Evolutionary conservation across 2,113 vertebrate genomes (phyloP).

Genomic region (Entelurus aequoreus): DNA sequence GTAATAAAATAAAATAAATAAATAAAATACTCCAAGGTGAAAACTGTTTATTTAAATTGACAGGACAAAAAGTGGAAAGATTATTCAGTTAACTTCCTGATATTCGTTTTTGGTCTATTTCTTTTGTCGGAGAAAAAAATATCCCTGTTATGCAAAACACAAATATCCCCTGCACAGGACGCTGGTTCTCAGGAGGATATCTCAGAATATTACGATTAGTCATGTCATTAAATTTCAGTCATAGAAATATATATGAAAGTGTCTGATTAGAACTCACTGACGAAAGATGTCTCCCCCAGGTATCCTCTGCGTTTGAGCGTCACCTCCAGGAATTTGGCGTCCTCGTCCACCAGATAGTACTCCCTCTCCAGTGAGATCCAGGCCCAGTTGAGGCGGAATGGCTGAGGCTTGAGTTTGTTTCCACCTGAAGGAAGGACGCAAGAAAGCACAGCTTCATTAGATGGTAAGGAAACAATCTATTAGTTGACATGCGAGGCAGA

Average conservation of each 20-base stretch:
- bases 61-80: too few relatives aligned
- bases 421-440: conserved; percentile 61
- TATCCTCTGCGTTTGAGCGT: conserved; percentile 75
- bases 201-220: too few relatives aligned
- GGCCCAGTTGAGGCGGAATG: conserved; percentile 81
- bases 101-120: too few relatives aligned
- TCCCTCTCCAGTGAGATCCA: conserved; percentile 84
- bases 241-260: background rate
- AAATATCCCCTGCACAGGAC: too few relatives aligned
- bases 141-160: too few relatives aligned
- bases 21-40: too few relatives aligned
- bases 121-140: too few relatives aligned
- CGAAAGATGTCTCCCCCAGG: conserved; percentile 78
- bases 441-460: conserved; percentile 12
- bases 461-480: conserved; percentile 13
- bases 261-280: conserved; percentile 72
- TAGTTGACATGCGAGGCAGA: conserved; percentile 32
- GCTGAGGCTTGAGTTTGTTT: conserved; percentile 76
- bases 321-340: conserved; percentile 78
- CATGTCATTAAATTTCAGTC: too few relatives aligned
- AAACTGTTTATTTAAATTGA: too few relatives aligned
- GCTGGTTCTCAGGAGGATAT: too few relatives aligned
- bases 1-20: too few relatives aligned
- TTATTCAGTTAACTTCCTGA: too few relatives aligned
- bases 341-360: conserved; percentile 78